Conservation (phyloP, 2,888 invertebrate genomes). For the Drosophila demipolita region DNA sequence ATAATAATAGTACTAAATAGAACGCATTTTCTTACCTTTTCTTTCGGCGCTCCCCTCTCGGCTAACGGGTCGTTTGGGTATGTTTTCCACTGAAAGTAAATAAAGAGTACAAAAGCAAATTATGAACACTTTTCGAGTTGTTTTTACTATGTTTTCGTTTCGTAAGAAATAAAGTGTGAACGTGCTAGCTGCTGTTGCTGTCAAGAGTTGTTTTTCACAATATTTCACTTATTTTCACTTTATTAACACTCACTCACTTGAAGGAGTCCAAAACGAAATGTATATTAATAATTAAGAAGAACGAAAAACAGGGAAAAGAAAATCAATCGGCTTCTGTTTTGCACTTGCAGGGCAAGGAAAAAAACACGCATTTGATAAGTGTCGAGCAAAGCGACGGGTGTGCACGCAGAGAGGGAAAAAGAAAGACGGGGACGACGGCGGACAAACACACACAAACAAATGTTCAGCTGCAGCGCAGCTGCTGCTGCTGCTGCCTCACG, state of each 20-base stretch:
- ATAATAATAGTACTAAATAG: conserved; percentile 42
- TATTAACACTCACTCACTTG: conserved; percentile 49
- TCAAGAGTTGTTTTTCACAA: conserved; percentile 21
- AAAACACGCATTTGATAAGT: conserved; percentile 69
- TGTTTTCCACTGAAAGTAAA: conserved; percentile 82
- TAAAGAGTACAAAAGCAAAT: conserved; percentile 40
- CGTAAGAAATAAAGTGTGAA: conserved; percentile 41
- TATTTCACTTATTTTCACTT: conserved; percentile 7
- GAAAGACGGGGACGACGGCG: conserved; percentile 2
- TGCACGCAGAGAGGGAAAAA: conserved; percentile 6
- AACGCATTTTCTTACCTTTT: conserved; percentile 78
- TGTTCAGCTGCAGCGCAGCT: conserved; percentile 68
- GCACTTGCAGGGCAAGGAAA: conserved; percentile 65
- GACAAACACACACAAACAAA: conserved; percentile 60
- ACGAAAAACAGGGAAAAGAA: conserved; percentile 43
- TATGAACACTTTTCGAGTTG: conserved; percentile 42
- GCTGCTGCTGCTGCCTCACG: conserved; percentile 66
- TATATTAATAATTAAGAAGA: conserved; percentile 45
- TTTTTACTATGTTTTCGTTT: conserved; percentile 45
- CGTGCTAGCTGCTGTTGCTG: conserved; percentile 21
- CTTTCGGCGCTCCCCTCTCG: conserved; percentile 85
- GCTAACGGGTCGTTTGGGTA: conserved; percentile 83
- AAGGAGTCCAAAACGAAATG: conserved; percentile 38
- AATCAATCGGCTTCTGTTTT: conserved; percentile 77
- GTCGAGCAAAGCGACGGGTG: conserved; percentile 22